phyloP scores from a whole-genome alignment of 1,140 invertebrate genomes.

The Drosophila biarmipes region DNA sequence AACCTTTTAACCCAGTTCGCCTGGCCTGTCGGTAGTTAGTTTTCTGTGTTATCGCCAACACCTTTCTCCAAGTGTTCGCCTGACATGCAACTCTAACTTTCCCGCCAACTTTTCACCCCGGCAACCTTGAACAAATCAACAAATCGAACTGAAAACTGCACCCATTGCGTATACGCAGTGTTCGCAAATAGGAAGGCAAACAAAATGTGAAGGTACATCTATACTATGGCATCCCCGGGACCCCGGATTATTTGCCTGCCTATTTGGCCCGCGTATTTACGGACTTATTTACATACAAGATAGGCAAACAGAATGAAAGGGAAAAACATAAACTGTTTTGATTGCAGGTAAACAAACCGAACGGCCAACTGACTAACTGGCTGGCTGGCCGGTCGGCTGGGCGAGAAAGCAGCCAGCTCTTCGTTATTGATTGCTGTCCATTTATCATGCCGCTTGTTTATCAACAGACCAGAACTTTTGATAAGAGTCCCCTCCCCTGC shows the following conservation, averaged over 20 bases:
- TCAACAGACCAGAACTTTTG: slow-evolving; percentile 49
- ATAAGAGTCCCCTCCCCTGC: slow-evolving; percentile 38
- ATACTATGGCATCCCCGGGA: slow-evolving; percentile 8
- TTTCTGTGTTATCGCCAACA: slow-evolving; percentile 51
- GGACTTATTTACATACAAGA: slow-evolving; percentile 54
- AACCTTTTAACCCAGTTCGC: slow-evolving; percentile 58
- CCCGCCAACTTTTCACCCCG: background rate
- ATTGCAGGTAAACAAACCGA: slow-evolving; percentile 71
- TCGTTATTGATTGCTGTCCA: slow-evolving; percentile 69
- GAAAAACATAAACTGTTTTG: slow-evolving; percentile 71
- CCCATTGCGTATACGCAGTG: slow-evolving; percentile 65
- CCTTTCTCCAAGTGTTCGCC: slow-evolving; percentile 44
- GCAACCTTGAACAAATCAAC: slow-evolving; percentile 44
- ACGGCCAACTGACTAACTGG: slow-evolving; percentile 7
- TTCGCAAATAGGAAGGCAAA: slow-evolving; percentile 46
- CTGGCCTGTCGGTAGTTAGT: slow-evolving; percentile 12
- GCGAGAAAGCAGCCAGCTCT: slow-evolving; percentile 29
- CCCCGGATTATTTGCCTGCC: slow-evolving; percentile 32
- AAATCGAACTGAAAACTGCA: slow-evolving; percentile 28
- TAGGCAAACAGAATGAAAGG: slow-evolving; percentile 24
- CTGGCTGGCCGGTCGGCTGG: slow-evolving; percentile 2
- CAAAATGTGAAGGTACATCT: slow-evolving; percentile 51
- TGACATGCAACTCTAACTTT: slow-evolving; percentile 30
- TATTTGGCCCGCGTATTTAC: slow-evolving; percentile 36
- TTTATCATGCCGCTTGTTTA: slow-evolving; percentile 75